Evolutionary conservation across 2,888 invertebrate genomes (phyloP).

Genomic region (Keiferia lycopersicella): DNA sequence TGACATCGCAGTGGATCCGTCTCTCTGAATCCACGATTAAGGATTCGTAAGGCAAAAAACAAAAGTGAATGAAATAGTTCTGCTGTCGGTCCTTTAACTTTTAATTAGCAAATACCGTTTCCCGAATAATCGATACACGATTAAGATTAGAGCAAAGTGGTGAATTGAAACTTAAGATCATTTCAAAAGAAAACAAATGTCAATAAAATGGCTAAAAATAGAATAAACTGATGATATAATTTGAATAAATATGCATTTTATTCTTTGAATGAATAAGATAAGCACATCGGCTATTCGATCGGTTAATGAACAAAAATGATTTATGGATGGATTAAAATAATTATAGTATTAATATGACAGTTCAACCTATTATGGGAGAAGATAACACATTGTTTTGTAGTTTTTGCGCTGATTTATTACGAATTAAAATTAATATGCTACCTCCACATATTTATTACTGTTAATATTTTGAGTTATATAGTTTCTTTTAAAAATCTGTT

Average conservation of each 20-base stretch:
- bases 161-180: neutral
- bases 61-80: conserved; percentile 25
- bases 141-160: neutral
- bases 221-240: neutral
- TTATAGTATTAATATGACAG: conserved; percentile 6
- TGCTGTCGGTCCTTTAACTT: conserved; percentile 34
- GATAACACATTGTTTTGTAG: too few relatives aligned
- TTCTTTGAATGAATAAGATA: neutral
- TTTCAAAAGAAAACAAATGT: too few relatives aligned
- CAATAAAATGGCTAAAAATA: neutral
- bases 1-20: too few relatives aligned
- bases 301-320: neutral
- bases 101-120: conserved; percentile 36
- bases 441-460: too few relatives aligned
- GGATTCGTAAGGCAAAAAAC: conserved; percentile 23
- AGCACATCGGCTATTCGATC: too few relatives aligned
- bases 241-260: conserved; percentile 6
- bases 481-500: too few relatives aligned
- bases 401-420: too few relatives aligned
- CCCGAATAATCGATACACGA: conserved; percentile 33
- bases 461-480: too few relatives aligned
- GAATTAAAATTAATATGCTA: too few relatives aligned
- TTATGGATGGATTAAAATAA: neutral
- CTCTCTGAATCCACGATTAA: conserved; percentile 42
- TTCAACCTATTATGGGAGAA: neutral